Conservation (phyloP, 1,140 invertebrate genomes). For the Camponotus floridanus region DNA sequence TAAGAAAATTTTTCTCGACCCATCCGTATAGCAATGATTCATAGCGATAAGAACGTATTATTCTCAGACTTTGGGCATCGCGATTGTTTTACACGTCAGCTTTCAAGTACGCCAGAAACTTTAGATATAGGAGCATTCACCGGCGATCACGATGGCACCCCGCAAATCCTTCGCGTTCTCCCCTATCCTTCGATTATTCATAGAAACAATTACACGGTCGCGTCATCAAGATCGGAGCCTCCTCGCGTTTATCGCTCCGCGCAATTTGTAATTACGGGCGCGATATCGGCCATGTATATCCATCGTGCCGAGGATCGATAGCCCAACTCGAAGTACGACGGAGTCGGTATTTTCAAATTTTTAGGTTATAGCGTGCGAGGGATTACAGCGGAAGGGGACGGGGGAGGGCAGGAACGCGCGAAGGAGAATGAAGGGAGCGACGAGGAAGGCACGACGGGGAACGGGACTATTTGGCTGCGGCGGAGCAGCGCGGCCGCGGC, state of each 20-base stretch:
- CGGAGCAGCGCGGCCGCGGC: conserved; percentile 53
- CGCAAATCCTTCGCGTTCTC: neutral
- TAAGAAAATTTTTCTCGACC: conserved; percentile 36
- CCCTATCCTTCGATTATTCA: conserved; percentile 47
- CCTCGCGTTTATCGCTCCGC: conserved; percentile 9
- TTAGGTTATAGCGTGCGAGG: conserved; percentile 47
- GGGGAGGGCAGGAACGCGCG: no score
- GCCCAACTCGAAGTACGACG: neutral
- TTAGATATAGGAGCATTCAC: neutral
- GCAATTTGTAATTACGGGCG: conserved; percentile 36
- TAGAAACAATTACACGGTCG: conserved; percentile 37
- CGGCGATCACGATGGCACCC: no score
- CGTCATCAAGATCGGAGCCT: conserved; percentile 29
- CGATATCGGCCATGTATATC: neutral
- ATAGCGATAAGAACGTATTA: conserved; percentile 54
- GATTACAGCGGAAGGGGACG: neutral
- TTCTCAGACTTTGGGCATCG: neutral
- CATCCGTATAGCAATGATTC: conserved; percentile 44
- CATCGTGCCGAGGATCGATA: conserved; percentile 5
- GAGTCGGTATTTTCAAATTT: conserved; percentile 40
- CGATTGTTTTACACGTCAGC: conserved; percentile 2
- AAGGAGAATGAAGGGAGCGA: no score
- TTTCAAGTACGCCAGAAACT: conserved; percentile 7
- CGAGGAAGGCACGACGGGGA: neutral
- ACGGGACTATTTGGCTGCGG: conserved; percentile 65